phyloP scores from a whole-genome alignment of 2,888 invertebrate genomes.

The Antheraea assamensis region DNA sequence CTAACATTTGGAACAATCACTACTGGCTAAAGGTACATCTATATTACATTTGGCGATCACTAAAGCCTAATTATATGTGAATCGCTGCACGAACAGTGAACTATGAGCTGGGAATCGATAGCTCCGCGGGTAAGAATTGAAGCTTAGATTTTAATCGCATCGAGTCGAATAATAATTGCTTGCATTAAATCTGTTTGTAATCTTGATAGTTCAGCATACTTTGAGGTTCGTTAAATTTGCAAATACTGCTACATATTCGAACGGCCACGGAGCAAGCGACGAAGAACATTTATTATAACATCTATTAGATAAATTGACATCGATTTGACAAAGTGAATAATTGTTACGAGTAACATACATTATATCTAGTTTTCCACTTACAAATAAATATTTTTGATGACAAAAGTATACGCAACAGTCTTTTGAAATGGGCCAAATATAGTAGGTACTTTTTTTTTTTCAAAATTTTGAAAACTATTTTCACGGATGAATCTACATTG shows the following conservation, averaged over 20 bases:
- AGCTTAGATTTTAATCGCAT: slow-evolving; percentile 11
- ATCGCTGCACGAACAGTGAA: slow-evolving; percentile 57
- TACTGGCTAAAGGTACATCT: slow-evolving; percentile 79
- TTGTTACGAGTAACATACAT: slow-evolving; percentile 65
- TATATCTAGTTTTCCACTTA: slow-evolving; percentile 56
- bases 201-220: too few species aligned
- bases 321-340: slow-evolving; percentile 61
- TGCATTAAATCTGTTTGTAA: background rate
- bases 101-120: slow-evolving; percentile 32
- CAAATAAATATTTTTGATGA: slow-evolving; percentile 69
- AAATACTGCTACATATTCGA: slow-evolving; percentile 11
- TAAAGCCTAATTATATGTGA: slow-evolving; percentile 70
- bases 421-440: slow-evolving; percentile 86
- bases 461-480: slow-evolving; percentile 74
- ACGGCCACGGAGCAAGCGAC: slow-evolving; percentile 46
- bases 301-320: slow-evolving; percentile 59
- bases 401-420: slow-evolving; percentile 86
- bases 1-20: slow-evolving; percentile 81
- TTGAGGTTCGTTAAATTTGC: background rate
- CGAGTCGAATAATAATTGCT: background rate
- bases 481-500: slow-evolving; percentile 72
- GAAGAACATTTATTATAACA: slow-evolving; percentile 54
- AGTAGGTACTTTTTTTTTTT: slow-evolving; percentile 55
- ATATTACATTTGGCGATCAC: slow-evolving; percentile 80
- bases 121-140: slow-evolving; percentile 25